phyloP scores from a whole-genome alignment of 2,888 invertebrate genomes.

The Epinotia demarniana region DNA sequence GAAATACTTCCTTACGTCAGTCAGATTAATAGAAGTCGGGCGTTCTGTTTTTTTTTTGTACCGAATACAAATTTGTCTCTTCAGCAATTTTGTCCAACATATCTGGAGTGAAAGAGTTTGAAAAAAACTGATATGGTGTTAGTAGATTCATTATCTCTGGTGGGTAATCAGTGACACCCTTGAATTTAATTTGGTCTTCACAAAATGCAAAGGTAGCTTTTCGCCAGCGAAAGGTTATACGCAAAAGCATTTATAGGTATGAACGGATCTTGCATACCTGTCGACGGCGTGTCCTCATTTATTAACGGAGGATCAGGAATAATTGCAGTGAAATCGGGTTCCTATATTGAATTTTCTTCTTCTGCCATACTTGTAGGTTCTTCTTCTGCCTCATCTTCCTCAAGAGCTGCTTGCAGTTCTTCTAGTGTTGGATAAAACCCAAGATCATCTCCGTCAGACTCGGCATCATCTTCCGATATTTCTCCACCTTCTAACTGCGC shows the following conservation, averaged over 20 bases:
- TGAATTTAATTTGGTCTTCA: slow-evolving; percentile 14
- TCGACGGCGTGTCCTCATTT: no score
- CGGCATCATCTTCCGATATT: no score
- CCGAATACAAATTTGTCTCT: slow-evolving; percentile 19
- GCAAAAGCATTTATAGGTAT: no score
- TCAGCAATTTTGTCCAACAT: slow-evolving; percentile 3
- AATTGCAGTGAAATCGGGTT: no score
- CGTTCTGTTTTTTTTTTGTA: slow-evolving; percentile 36
- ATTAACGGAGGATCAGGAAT: no score
- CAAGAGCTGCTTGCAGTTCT: no score
- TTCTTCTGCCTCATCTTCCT: no score
- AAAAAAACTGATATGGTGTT: slow-evolving; percentile 15
- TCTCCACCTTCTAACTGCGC: no score
- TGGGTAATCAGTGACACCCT: slow-evolving; percentile 8
- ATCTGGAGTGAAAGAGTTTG: neutral
- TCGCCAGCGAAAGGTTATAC: slow-evolving; percentile 16
- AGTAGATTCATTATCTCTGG: slow-evolving; percentile 14
- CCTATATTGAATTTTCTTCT: neutral
- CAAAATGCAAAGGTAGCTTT: slow-evolving; percentile 9
- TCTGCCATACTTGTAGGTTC: no score
- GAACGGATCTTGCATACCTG: no score
- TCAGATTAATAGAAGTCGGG: slow-evolving; percentile 22
- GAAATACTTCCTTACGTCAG: slow-evolving; percentile 44
- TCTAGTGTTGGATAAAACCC: neutral
- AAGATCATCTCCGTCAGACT: no score